Base-by-base conservation (phyloP, 2,113 vertebrate genomes). In the Bubo blakistoni region DNA sequence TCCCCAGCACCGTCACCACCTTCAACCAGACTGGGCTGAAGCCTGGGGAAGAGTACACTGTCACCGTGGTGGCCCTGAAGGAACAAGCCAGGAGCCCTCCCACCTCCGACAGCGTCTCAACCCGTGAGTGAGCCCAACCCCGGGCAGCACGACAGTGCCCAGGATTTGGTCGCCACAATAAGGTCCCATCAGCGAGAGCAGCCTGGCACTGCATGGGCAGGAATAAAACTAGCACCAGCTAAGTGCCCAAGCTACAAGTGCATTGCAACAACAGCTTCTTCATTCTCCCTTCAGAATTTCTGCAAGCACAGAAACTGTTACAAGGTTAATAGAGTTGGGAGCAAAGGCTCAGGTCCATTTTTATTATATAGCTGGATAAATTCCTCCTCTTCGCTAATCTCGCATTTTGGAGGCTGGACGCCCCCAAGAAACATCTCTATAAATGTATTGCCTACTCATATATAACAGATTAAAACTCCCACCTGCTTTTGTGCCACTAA, bases 21-120 rank as follows among this genome's bases (percentile, higher is more conserved):
- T 99, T 99, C 97, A 98, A 99, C 93, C 99, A 99, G 97, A 99
- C 99, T 0, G 99, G 99, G 12, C 97, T 99, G 73, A 99, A 99
- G 84, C 99, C 99, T 0, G 99, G 99, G 10, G 99, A 99, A 21
- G 99, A 99, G 86, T 99, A 99, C 92, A 99, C 98, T 0, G 99
- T 99, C 61, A 99, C 99, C 22, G 92, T 99, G 47, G 99, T 99
- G 88, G 99, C 99, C 8, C 98, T 99, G 74, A 98, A 99, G 90
- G 99, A 99, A 63, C 99, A 99, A 95, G 99, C 98, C 66, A 98
- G 99, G 36, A 99, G 99, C 70, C 98, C 98, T 63, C 99, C 99
- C 0, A 98, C 99, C 72, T 99, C 99, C 0, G 98, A 99, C 90
- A 99, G 98, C 11, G 92, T 99, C 96, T 98, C 98, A 66, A 99